These are phyloP conservation scores for Dreissena rostriformis DNA, from an alignment of 1,140 invertebrate species.

Conservation along the genomic window DNA sequence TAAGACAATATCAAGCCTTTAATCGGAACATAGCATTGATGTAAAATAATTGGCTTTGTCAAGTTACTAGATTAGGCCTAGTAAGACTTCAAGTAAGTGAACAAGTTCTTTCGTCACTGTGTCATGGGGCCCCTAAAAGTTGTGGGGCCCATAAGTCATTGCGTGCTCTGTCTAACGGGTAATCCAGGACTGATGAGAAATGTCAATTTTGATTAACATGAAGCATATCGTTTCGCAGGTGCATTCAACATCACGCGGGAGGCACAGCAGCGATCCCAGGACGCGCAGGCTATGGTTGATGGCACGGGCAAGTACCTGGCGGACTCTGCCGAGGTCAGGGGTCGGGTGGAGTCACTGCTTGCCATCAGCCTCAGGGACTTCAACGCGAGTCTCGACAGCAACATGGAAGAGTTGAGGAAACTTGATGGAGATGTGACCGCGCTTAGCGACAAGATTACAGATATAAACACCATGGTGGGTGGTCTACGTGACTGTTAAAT, in stretches of 20 bases:
- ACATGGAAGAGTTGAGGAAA: conserved; percentile 85
- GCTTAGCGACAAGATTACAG: conserved; percentile 89
- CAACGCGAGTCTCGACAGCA: conserved; percentile 86
- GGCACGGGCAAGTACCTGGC: conserved; percentile 82
- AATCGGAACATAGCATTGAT: no score
- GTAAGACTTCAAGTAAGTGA: no score
- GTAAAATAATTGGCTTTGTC: no score
- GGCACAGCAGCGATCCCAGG: conserved; percentile 87
- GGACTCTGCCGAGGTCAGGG: conserved; percentile 88
- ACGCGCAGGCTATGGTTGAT: conserved; percentile 86
- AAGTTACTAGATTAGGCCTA: no score
- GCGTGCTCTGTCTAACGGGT: no score
- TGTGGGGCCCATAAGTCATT: no score
- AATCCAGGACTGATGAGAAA: no score
- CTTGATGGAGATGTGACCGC: conserved; percentile 86
- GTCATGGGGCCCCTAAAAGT: no score
- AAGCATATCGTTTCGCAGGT: conserved; percentile 80
- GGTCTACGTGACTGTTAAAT: no score
- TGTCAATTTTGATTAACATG: no score
- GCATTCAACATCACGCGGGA: conserved; percentile 94
- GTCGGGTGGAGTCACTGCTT: conserved; percentile 91
- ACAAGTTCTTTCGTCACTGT: no score
- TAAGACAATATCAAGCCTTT: no score
- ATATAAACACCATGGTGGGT: conserved; percentile 88
- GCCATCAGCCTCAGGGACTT: conserved; percentile 87